Percentiles rank a stretch among this genome's conserved stretches.
Evolutionary conservation across 2,113 vertebrate species (phyloP).

Genomic region (Hepsetus odoe): DNA sequence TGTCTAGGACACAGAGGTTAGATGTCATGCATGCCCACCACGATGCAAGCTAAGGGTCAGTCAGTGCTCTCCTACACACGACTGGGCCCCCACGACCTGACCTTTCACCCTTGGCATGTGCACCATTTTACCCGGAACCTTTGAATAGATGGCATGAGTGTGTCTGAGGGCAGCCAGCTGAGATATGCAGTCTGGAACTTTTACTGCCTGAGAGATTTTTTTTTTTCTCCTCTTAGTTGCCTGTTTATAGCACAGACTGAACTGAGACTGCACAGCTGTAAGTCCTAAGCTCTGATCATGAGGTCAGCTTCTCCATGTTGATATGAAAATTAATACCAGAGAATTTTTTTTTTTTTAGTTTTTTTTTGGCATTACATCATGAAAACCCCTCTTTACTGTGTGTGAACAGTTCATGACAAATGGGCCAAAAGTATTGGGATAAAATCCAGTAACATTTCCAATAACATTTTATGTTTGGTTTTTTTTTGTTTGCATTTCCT

Average conservation of each 20-base stretch:
- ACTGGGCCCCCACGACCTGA: slow-evolving; percentile 67
- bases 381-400: neutral
- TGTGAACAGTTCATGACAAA: neutral
- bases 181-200: slow-evolving; percentile 35
- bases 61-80: slow-evolving; percentile 61
- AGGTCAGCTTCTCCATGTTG: slow-evolving; percentile 8
- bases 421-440: neutral
- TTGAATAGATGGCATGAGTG: neutral
- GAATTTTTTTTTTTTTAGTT: neutral
- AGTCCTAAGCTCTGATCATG: neutral
- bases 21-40: slow-evolving; percentile 67
- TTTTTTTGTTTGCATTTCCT: no score
- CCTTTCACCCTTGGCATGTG: slow-evolving; percentile 64
- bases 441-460: no score
- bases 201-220: slow-evolving; percentile 26
- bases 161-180: slow-evolving; percentile 21
- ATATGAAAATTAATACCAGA: neutral
- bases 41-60: slow-evolving; percentile 60
- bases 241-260: slow-evolving; percentile 27
- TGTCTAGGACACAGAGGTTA: slow-evolving; percentile 67
- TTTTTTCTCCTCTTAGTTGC: slow-evolving; percentile 5
- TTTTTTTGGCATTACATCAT: neutral
- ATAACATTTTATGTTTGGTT: no score
- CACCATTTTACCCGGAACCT: slow-evolving; percentile 53
- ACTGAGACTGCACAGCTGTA: neutral